phyloP scores from a whole-genome alignment of 2,113 vertebrate genomes.

The Symphodus melops region DNA sequence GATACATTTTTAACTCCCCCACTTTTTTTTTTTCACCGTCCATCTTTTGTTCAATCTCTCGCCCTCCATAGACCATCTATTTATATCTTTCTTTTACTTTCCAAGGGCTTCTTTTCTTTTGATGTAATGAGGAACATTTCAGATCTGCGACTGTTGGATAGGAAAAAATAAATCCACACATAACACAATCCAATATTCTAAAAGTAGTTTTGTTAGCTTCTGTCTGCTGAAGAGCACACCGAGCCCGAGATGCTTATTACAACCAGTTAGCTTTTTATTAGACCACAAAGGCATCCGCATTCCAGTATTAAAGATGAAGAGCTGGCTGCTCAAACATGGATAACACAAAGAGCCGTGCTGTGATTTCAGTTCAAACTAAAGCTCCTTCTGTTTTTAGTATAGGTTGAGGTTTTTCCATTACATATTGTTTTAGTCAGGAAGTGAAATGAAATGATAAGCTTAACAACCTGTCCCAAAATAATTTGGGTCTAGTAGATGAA shows the following conservation, averaged over 20 bases:
- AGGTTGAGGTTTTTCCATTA: neutral
- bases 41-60: conserved; percentile 51
- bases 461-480: neutral
- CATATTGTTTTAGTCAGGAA: neutral
- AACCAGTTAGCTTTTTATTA: conserved; percentile 78
- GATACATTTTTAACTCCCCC: conserved; percentile 61
- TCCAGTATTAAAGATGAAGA: neutral
- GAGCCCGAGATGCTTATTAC: conserved; percentile 82
- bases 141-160: conserved; percentile 47
- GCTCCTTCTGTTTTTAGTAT: neutral
- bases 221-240: conserved; percentile 4
- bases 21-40: conserved; percentile 48
- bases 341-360: neutral
- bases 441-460: neutral
- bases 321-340: conserved; percentile 1
- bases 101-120: conserved; percentile 44
- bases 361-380: conserved; percentile 10
- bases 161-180: conserved; percentile 30
- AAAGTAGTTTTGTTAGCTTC: conserved; percentile 18
- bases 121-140: conserved; percentile 65
- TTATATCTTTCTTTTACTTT: conserved; percentile 63
- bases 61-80: conserved; percentile 52
- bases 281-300: conserved; percentile 3
- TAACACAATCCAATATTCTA: conserved; percentile 16
- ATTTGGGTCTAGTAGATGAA: neutral